A percentile compares a stretch with the other conserved stretches of the same genome.
These are phyloP conservation scores for Limnothrissa miodon DNA, from an alignment of 2,113 vertebrate species.

Conservation along the genomic window DNA sequence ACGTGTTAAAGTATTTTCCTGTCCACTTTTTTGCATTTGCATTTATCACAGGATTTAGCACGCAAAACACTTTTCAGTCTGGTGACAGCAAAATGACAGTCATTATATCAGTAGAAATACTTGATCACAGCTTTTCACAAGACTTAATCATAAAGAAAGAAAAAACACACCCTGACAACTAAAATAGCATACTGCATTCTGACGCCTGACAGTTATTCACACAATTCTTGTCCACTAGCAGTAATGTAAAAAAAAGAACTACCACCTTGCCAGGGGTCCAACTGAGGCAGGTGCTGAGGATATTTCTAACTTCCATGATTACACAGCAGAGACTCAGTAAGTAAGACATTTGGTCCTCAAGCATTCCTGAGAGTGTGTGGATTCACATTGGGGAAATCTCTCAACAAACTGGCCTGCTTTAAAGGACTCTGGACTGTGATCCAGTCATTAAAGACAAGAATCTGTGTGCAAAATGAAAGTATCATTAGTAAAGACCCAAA, in stretches of 20 bases:
- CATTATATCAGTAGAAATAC: background rate
- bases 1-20: background rate
- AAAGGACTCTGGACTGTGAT: background rate
- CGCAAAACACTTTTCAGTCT: background rate
- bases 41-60: background rate
- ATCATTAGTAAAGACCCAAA: background rate
- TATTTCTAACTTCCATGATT: conserved; percentile 16
- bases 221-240: background rate
- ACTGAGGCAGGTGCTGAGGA: conserved; percentile 3
- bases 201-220: conserved; percentile 3
- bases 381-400: background rate
- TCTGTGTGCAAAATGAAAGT: background rate
- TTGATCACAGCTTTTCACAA: conserved; percentile 12
- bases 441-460: conserved; percentile 1
- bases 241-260: background rate
- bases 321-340: conserved; percentile 11
- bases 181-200: background rate
- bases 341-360: conserved; percentile 1
- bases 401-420: conserved; percentile 26
- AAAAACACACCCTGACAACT: conserved; percentile 10
- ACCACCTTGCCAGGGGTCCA: background rate
- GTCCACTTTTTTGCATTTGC: background rate
- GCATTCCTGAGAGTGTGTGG: conserved; percentile 2
- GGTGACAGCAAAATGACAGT: background rate
- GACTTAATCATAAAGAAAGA: background rate